A percentile compares a stretch with the other conserved stretches of the same genome.
phyloP scores from a whole-genome alignment of 2,113 vertebrate species.

The Sinocyclocheilus rhinocerous region DNA sequence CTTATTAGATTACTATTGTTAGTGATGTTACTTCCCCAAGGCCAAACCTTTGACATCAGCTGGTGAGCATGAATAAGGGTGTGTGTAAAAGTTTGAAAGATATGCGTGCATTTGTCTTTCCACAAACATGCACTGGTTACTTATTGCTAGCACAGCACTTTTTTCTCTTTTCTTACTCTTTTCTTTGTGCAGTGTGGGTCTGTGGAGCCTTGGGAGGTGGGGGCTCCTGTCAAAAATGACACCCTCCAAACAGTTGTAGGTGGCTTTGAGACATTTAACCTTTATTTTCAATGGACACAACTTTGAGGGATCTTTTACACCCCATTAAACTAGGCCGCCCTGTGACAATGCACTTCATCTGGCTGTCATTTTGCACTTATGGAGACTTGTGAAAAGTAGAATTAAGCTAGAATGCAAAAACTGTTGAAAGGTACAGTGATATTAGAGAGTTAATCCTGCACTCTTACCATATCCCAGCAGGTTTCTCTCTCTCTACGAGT shows the following conservation, averaged over 20 bases:
- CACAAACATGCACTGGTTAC: constrained; percentile 77
- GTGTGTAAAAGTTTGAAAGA: constrained; percentile 62
- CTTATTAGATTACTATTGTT: constrained; percentile 55
- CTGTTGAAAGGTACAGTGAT: background rate
- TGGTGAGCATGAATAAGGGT: constrained; percentile 50
- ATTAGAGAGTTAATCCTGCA: background rate
- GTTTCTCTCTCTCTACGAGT: background rate
- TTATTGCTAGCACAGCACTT: constrained; percentile 74
- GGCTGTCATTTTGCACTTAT: constrained; percentile 15
- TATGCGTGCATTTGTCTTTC: constrained; percentile 65
- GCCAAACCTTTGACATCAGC: constrained; percentile 64
- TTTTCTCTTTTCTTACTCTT: constrained; percentile 48
- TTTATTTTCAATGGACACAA: constrained; percentile 64
- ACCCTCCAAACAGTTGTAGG: constrained; percentile 71
- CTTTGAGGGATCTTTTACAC: constrained; percentile 50
- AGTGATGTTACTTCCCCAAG: constrained; percentile 57
- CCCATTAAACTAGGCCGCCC: constrained; percentile 59
- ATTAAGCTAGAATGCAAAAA: constrained; percentile 9
- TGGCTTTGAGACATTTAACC: constrained; percentile 74
- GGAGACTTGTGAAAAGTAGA: background rate
- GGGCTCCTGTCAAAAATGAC: constrained; percentile 68
- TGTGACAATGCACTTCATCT: constrained; percentile 41
- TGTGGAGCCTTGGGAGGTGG: background rate
- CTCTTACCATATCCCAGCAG: background rate
- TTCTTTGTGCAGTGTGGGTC: constrained; percentile 38